Base-by-base conservation (phyloP, 2,113 vertebrate genomes). In the Salvator merianae region DNA sequence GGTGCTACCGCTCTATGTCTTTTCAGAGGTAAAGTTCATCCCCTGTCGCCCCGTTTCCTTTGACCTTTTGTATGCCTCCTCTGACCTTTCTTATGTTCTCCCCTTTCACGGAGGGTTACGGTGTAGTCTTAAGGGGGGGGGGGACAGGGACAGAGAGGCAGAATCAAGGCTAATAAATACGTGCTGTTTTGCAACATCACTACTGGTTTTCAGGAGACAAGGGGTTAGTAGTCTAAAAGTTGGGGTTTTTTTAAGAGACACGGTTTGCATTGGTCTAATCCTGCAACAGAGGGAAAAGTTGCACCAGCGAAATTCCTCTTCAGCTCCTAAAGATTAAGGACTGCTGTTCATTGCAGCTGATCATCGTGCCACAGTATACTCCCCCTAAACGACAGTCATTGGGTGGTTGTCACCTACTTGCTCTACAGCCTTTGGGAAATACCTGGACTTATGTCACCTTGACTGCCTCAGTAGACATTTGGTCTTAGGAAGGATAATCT, bases 1-100 rank as follows among this genome's bases (percentile, higher is more conserved):
- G 43, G 98, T 99, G 3, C 94, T 99, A 88, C 98, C 98, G 1
- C 97, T 99, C 62, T 99, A 97, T 86, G 97, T 99, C 71, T 98
- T 97, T 91, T 96, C 97, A 2, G 97, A 99, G 98, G 98, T 99
- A 92, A 85, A 73, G 38, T 1, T 9, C 22, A 4, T 3, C 53
- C 7, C 40, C 62, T 24, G 75, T n/a, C 53, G 13, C 77, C 24
- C 13, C 36, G 13, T 66, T 68, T 14, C 40, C 24, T 4, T 8
- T 16, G 43, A 53, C 66, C 65, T 53, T 53, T 7, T 22, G 24
- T 26, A 24, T 3, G 20, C 43, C 4, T 22, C 55, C 20, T 59
- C 55, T 20, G 30, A 69, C 43, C 43, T 36, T 70, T 7, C 30
- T 50, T 32, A 13, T 4, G 20, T 40, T 36, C 7, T 28, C 22